Evolutionary conservation across 2,113 vertebrate species (phyloP).

Genomic region (Piliocolobus tephrosceles): DNA sequence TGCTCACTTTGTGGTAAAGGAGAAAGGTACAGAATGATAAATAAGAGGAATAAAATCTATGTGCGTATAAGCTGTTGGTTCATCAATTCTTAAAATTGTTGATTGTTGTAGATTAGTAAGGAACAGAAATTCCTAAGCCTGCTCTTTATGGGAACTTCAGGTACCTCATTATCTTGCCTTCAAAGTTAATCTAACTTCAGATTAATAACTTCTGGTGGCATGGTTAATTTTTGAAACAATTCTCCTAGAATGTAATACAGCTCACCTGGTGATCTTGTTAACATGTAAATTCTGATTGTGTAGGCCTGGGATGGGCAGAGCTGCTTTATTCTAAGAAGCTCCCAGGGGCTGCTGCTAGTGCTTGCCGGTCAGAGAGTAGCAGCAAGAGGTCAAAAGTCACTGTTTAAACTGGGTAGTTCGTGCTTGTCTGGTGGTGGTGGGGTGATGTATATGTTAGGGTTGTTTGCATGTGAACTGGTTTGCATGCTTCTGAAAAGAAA

Average conservation of each 20-base stretch:
- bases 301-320: background rate
- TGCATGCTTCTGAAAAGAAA: background rate
- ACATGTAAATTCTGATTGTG: background rate
- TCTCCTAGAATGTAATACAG: background rate
- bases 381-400: background rate
- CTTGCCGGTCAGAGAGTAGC: background rate
- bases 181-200: too few relatives aligned
- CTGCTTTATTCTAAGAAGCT: background rate
- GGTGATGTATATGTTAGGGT: background rate
- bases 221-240: background rate
- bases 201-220: background rate
- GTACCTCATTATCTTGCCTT: background rate
- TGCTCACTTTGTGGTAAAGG: background rate
- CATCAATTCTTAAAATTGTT: background rate
- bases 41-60: background rate
- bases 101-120: background rate
- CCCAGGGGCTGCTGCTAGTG: background rate
- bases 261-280: background rate
- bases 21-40: background rate
- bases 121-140: background rate
- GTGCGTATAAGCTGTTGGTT: background rate
- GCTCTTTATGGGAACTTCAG: background rate
- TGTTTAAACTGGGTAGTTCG: background rate
- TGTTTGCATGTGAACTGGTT: background rate
- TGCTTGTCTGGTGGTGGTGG: background rate